Percentiles rank a stretch among this genome's conserved stretches.
Evolutionary conservation across 2,113 vertebrate species (phyloP).

Genomic region (Rissa tridactyla): DNA sequence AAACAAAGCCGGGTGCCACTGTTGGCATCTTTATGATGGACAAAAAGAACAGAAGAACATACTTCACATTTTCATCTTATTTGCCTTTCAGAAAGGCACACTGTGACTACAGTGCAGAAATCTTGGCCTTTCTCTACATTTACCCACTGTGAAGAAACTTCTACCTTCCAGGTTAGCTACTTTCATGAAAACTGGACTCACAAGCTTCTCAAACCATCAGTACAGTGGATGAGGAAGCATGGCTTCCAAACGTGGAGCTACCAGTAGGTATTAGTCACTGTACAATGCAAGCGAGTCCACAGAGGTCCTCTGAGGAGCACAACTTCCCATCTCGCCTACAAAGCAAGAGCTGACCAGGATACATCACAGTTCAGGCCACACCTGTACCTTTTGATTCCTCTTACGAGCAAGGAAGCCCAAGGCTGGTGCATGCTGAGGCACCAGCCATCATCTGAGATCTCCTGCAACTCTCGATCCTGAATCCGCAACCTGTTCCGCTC

Average conservation of each 20-base stretch:
- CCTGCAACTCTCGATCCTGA: constrained; percentile 93
- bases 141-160: neutral
- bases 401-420: constrained; percentile 92
- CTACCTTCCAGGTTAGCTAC: neutral
- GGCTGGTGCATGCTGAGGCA: constrained; percentile 98
- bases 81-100: neutral
- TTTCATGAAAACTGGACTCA: neutral
- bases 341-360: neutral
- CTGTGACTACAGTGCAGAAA: neutral
- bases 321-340: neutral
- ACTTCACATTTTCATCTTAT: neutral
- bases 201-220: neutral
- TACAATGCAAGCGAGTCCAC: neutral
- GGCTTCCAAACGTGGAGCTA: neutral
- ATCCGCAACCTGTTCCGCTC: constrained; percentile 81
- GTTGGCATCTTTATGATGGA: neutral
- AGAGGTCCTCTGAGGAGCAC: neutral
- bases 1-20: neutral
- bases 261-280: neutral
- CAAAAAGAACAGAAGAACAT: neutral
- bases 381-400: constrained; percentile 89
- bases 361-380: too few relatives aligned
- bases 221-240: neutral
- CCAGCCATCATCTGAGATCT: constrained; percentile 92
- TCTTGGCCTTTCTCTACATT: neutral